Percentiles rank a stretch among this genome's conserved stretches.
Conservation (phyloP, 2,797 vertebrate genomes). For the Centroberyx gerrardi region DNA sequence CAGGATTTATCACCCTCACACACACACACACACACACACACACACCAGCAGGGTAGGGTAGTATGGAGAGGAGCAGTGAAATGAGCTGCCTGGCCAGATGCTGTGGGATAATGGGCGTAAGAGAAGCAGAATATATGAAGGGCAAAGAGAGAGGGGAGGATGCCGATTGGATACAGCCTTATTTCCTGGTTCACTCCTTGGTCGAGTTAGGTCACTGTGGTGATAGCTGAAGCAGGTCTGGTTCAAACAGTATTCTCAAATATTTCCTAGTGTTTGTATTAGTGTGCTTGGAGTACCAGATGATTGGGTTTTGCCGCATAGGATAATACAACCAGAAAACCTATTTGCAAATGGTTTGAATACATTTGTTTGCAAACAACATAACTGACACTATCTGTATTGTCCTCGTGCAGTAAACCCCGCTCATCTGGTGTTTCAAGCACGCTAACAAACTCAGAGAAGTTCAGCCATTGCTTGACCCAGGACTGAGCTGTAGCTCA, state of each 20-base stretch:
- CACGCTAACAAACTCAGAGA: neutral
- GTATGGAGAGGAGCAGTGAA: constrained; percentile 50
- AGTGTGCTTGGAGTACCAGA: neutral
- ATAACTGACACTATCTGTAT: neutral
- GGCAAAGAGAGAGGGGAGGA: constrained; percentile 38
- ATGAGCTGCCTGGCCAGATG: constrained; percentile 60
- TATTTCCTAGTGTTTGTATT: constrained; percentile 11
- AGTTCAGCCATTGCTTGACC: neutral
- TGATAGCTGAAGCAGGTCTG: neutral
- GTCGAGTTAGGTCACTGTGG: constrained; percentile 32
- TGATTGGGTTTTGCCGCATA: neutral
- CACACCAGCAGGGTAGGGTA: constrained; percentile 14
- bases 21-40: constrained; percentile 26
- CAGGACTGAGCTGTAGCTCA: neutral
- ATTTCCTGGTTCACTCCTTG: constrained; percentile 56
- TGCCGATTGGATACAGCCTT: constrained; percentile 32
- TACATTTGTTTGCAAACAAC: neutral
- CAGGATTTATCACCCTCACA: constrained; percentile 71
- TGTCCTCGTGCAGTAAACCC: neutral
- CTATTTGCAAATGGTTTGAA: no score
- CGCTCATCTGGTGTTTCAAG: neutral
- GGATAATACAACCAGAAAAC: no score
- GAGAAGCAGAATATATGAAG: neutral
- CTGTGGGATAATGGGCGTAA: constrained; percentile 38
- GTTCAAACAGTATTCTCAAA: neutral